Evolutionary conservation across 2,797 vertebrate species (phyloP), one percentile per base, ranked within the genome.

Genomic region (Aldrovandia affinis): DNA sequence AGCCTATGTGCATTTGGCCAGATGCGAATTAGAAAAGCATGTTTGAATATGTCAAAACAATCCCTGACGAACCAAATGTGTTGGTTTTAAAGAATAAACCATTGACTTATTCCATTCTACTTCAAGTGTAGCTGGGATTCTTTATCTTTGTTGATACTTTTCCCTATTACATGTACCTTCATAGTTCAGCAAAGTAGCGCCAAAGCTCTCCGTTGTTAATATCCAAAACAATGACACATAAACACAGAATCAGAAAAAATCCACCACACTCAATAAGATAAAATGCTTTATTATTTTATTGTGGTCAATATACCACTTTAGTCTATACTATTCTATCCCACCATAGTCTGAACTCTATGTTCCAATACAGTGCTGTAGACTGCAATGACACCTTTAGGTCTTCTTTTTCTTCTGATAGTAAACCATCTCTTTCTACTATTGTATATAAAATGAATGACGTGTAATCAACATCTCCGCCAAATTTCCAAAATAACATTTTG

Each of bases 401-500:
- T 65, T 65, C 5, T 28, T 65, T 65, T 65, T 65, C 61, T 65
- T 33, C 9, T 30, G 63, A 65, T 65, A 65, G 30, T 65, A 30
- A 63, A 65, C 28, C 3, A 65, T 30, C 28, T 65, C 28, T 18
- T 39, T 39, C 30, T 39, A 20, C 33, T 39, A 20, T 39, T 39
- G 68, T 70, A 70, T 14, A 20, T 70, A 39, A 50, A 68, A 65
- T 2, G 39, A 1, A 30, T 30, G 28, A 18, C 12, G n/a, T 33
- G n/a, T 47, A 47, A 22, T 77, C 25, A 25, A 47, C 39, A 77
- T 44, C 22, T 42, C 42, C 22, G 42, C 9, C n/a, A 44, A 77
- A 25, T 47, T 77, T 25, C 42, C 39, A 77, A 47, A 77, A n/a
- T 77, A 77, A 47, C 52, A 39, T 68, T 54, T 84, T 83, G 50